These are phyloP conservation scores for Sanderia malayensis DNA, from an alignment of 30 jellyfish, hydroid and myxozoan genomes.

Conservation along the genomic window DNA sequence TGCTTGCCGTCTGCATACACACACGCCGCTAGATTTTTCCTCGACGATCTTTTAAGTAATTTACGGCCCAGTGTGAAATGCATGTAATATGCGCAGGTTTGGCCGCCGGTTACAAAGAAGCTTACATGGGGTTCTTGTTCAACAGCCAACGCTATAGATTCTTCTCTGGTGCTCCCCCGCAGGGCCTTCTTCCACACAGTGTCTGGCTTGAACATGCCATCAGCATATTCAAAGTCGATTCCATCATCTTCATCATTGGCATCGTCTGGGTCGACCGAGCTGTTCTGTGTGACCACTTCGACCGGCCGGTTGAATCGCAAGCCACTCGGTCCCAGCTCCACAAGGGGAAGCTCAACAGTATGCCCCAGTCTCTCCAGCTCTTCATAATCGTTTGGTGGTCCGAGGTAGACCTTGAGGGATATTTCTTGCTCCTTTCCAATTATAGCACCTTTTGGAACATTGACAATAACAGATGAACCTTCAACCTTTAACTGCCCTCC, in stretches of 20 bases:
- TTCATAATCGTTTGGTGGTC: slow-evolving; percentile 14
- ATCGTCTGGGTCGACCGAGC: background rate
- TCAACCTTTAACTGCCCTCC: background rate
- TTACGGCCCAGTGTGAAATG: slow-evolving; percentile 24
- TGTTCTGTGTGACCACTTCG: slow-evolving; percentile 7
- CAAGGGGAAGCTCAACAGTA: slow-evolving; percentile 7
- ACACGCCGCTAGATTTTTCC: background rate
- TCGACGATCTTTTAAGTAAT: background rate
- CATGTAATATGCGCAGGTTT: slow-evolving; percentile 18
- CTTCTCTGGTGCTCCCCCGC: slow-evolving; percentile 11
- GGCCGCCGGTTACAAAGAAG: background rate
- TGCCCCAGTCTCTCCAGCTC: background rate
- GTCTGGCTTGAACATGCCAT: background rate
- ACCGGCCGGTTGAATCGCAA: slow-evolving; percentile 6
- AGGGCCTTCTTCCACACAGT: slow-evolving; percentile 21
- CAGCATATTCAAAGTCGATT: slow-evolving; percentile 14
- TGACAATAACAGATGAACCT: slow-evolving; percentile 3
- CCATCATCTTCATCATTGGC: background rate
- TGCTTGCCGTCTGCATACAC: background rate
- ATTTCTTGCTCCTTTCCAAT: slow-evolving; percentile 9
- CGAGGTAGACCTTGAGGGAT: background rate
- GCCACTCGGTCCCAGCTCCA: slow-evolving; percentile 19
- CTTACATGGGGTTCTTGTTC: slow-evolving; percentile 20
- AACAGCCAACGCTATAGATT: slow-evolving; percentile 4
- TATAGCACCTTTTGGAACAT: slow-evolving; percentile 13